These are phyloP conservation scores for Aotus griseimembra DNA, from an alignment of 2,797 vertebrate genomes.

Conservation along the genomic window DNA sequence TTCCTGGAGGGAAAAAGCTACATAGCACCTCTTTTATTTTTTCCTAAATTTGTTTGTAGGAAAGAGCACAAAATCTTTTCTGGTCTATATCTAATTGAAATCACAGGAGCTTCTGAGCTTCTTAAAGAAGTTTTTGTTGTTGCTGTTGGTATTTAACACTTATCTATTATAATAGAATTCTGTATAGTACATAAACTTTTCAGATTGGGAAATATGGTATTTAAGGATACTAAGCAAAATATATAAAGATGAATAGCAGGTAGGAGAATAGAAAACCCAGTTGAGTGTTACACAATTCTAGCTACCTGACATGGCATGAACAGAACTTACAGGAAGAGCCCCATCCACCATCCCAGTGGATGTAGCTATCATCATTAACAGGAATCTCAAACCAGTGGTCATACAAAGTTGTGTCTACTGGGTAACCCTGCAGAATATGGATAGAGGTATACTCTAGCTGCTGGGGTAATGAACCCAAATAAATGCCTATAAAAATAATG, in stretches of 20 bases:
- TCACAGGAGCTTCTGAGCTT: conserved; percentile 13
- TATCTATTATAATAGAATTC: not conserved
- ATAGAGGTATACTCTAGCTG: conserved; percentile 64
- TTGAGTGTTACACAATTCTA: not conserved
- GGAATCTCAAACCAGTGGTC: conserved; percentile 60
- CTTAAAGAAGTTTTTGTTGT: not conserved
- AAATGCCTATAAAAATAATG: conserved; percentile 54
- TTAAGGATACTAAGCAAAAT: conserved; percentile 6
- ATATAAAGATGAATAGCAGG: not conserved
- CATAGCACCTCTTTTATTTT: not conserved
- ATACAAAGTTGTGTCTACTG: conserved; percentile 65
- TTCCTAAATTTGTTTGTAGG: not conserved
- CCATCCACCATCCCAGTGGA: conserved; percentile 27
- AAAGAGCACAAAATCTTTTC: not conserved
- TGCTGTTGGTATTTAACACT: not conserved
- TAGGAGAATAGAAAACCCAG: conserved; percentile 42
- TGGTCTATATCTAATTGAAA: conserved; percentile 20
- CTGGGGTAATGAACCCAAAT: conserved; percentile 79
- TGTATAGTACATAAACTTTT: not conserved
- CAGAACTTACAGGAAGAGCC: conserved; percentile 34
- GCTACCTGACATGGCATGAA: not conserved
- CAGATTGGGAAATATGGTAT: not conserved
- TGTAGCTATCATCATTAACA: conserved; percentile 55
- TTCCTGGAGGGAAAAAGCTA: not conserved
- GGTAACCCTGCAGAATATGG: conserved; percentile 53